These are phyloP conservation scores for Protodeltote pygarga DNA, from an alignment of 2,888 invertebrate genomes.

Conservation along the genomic window DNA sequence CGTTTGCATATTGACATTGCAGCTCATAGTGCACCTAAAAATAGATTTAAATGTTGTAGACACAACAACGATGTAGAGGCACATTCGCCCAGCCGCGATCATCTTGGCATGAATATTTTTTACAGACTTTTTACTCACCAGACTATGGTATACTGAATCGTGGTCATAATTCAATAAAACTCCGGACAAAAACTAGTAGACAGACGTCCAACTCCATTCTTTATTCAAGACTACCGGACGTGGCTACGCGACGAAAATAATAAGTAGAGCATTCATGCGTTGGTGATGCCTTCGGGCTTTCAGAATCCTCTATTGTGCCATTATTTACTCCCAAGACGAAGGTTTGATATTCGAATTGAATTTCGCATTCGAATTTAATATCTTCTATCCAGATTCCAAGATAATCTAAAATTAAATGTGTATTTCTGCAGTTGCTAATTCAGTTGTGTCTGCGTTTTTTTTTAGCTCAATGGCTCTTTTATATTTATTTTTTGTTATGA, in stretches of 20 bases:
- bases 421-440: constrained; percentile 6
- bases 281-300: constrained; percentile 17
- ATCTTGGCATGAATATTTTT: constrained; percentile 6
- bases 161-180: constrained; percentile 8
- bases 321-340: not conserved
- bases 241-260: constrained; percentile 57
- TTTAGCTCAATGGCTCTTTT: not conserved
- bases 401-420: constrained; percentile 7
- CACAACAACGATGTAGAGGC: constrained; percentile 16
- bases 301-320: constrained; percentile 23
- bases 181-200: constrained; percentile 44
- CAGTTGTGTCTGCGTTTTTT: not conserved
- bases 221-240: constrained; percentile 60
- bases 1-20: constrained; percentile 1
- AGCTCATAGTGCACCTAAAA: constrained; percentile 7
- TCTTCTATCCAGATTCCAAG: not conserved
- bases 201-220: constrained; percentile 39
- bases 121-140: no score
- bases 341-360: constrained; percentile 2
- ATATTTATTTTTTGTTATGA: not conserved
- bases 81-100: not conserved
- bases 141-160: no score
- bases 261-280: constrained; percentile 47
- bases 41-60: constrained; percentile 19
- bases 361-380: not conserved